Evolutionary conservation across 2,888 invertebrate species (phyloP).

Genomic region (Crossocerus cetratus): DNA sequence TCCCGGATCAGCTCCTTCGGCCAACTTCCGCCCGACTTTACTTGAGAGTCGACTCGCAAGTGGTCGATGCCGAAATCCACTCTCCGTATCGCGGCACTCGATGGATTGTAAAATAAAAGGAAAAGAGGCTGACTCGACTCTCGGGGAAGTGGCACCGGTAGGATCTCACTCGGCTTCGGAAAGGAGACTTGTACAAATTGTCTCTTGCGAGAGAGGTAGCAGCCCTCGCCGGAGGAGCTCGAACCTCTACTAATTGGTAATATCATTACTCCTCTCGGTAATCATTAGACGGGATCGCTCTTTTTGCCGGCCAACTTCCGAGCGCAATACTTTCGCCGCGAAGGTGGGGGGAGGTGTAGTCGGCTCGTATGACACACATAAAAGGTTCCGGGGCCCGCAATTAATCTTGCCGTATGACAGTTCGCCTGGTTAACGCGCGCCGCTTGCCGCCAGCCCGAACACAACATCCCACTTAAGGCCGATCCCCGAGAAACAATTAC

Average conservation of each 20-base stretch:
- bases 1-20: conserved; percentile 28
- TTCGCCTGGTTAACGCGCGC: conserved; percentile 61
- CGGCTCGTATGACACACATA: conserved; percentile 54
- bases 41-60: conserved; percentile 22
- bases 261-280: neutral
- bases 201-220: too few species aligned
- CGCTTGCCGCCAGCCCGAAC: conserved; percentile 65
- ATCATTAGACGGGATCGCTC: neutral
- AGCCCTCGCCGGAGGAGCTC: too few species aligned
- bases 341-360: conserved; percentile 42
- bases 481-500: conserved; percentile 70
- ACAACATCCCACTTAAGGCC: conserved; percentile 73
- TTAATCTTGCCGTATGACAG: conserved; percentile 71
- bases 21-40: conserved; percentile 9
- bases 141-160: conserved; percentile 66
- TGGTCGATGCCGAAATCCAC: conserved; percentile 52
- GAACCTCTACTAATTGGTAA: neutral
- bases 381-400: conserved; percentile 61
- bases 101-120: conserved; percentile 77
- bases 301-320: conserved; percentile 8
- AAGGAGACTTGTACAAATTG: too few species aligned
- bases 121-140: conserved; percentile 74
- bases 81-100: conserved; percentile 66
- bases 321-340: conserved; percentile 30
- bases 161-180: conserved; percentile 74